Evolutionary conservation across 2,113 vertebrate genomes (phyloP), one percentile per base, ranked within the genome.

Genomic region (Vireo altiloquus): DNA sequence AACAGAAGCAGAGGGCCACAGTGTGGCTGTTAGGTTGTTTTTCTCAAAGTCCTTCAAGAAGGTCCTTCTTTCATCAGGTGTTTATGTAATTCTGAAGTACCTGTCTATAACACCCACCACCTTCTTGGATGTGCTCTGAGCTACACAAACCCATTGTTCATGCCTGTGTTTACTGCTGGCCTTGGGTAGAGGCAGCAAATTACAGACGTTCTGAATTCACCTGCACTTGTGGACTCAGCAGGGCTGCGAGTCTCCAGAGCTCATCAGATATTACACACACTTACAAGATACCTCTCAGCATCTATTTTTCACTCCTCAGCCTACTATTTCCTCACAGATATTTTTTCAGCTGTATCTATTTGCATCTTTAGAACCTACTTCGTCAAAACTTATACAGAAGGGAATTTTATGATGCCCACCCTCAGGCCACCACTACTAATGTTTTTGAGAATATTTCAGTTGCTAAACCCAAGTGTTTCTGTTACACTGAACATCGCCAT

Each of bases 391-490:
- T 5, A 49, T 10, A 30, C 7, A 37, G 18, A 82, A 71, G 21
- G 9, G 30, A 66, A 35, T 63, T 39, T n/a, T 39, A 44, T 5
- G 4, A 39, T 63, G 21, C 23, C 12, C 7, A 49, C 16, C 13
- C 3, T 0, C 21, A 70, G 44, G 13, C 23, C 27, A 54, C 6
- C 0, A 17, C 24, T 60, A n/a, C 4, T 52, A 46, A 40, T 13
- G 3, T 42, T 88, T 82, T 31, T 18, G 23, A 50, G 12, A 90
- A 59, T 15, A 19, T 85, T 70, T 40, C 25, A 39, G 5, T 49
- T 47, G 33, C 69, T 74, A 88, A 77, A 69, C 10, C 5, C 19
- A 40, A 74, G 7, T 52, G 44, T 60, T 89, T 80, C 27, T 22
- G 18, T 80, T 69, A 50, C 11, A 59, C 15, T 63, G 22, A 57